Evolutionary conservation across 2,888 invertebrate species (phyloP).

Genomic region (Sisyra terminalis): DNA sequence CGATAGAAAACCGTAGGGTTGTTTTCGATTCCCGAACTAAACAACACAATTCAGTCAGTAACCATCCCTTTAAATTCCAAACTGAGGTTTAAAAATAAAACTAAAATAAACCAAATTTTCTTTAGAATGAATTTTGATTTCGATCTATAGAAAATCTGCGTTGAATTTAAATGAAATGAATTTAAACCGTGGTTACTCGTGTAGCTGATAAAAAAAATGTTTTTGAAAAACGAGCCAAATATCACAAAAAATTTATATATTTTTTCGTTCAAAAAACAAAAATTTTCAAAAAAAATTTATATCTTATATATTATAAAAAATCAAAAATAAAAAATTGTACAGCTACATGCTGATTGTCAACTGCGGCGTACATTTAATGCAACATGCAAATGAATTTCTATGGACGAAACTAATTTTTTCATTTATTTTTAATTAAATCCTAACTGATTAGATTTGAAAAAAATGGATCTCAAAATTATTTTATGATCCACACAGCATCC

Average conservation of each 20-base stretch:
- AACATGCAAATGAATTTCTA: conserved; percentile 5
- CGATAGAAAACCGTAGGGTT: conserved; percentile 93
- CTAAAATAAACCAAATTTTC: not conserved
- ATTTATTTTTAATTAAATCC: conserved; percentile 1
- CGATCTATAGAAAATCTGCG: conserved; percentile 4
- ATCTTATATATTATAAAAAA: not conserved
- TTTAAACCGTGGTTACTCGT: too few relatives aligned
- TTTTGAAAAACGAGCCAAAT: conserved; percentile 12
- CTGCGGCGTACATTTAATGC: conserved; percentile 5
- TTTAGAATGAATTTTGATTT: not conserved
- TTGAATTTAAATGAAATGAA: conserved; percentile 5
- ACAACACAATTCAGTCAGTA: conserved; percentile 9
- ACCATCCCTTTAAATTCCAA: too few relatives aligned
- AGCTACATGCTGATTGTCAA: not conserved
- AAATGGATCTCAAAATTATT: not conserved
- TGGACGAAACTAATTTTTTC: not conserved
- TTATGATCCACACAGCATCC: not conserved
- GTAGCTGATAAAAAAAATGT: conserved; percentile 7
- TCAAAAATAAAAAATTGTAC: not conserved
- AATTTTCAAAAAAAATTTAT: not conserved
- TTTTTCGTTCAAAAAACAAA: not conserved
- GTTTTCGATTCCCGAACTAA: conserved; percentile 89
- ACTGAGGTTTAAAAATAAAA: not conserved
- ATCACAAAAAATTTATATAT: not conserved
- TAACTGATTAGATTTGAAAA: not conserved